Percentiles rank a stretch among this genome's conserved stretches.
These are phyloP conservation scores for Ommatoiulus sabulosus DNA, from an alignment of 2,888 invertebrate genomes.

Conservation along the genomic window DNA sequence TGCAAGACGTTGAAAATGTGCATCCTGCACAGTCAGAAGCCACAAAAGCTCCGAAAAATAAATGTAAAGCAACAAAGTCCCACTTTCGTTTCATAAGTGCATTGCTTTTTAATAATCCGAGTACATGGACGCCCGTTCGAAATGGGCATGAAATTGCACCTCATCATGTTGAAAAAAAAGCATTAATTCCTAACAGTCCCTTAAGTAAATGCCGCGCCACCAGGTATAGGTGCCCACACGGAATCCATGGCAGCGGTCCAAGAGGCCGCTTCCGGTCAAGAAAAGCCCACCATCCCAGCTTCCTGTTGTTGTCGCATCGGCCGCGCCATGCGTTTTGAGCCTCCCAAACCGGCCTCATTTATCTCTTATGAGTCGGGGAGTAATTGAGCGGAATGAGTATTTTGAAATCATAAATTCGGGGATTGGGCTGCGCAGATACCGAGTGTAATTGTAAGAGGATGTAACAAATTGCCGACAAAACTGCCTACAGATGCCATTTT, in stretches of 20 bases:
- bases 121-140: no score
- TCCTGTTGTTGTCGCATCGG: neutral
- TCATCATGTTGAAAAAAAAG: no score
- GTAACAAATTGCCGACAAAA: constrained; percentile 16
- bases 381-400: constrained; percentile 28
- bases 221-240: neutral
- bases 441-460: constrained; percentile 6
- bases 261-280: constrained; percentile 20
- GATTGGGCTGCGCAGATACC: neutral
- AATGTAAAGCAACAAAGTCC: no score
- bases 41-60: no score
- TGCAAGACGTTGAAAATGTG: no score
- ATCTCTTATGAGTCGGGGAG: constrained; percentile 4
- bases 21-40: no score
- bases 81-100: no score
- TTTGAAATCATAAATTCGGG: constrained; percentile 28
- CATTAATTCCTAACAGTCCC: no score
- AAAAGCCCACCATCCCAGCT: neutral
- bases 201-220: neutral
- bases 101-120: no score
- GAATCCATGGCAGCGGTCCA: neutral
- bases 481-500: constrained; percentile 34
- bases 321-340: neutral
- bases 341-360: constrained; percentile 14
- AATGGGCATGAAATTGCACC: no score